These are phyloP conservation scores for Anthopleura xanthogrammica DNA, from an alignment of 92 coral and sea anemone genomes.

Conservation along the genomic window DNA sequence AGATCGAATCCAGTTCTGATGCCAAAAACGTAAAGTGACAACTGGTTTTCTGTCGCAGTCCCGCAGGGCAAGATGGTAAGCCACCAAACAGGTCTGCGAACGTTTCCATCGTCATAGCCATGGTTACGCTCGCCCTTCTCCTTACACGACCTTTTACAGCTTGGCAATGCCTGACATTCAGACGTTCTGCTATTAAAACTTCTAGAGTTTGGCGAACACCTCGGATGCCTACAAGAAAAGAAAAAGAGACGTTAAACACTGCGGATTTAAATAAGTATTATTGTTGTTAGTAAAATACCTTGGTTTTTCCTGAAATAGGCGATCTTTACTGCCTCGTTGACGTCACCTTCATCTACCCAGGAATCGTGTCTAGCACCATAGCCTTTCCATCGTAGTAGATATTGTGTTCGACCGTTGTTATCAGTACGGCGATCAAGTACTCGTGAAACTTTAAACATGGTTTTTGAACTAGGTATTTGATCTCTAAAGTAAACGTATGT, in stretches of 20 bases:
- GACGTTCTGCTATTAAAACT: background rate
- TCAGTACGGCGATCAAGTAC: no score
- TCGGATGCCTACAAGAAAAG: background rate
- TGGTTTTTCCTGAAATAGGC: no score
- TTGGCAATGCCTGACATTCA: background rate
- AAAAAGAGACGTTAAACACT: background rate
- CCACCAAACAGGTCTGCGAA: background rate
- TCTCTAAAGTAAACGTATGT: no score
- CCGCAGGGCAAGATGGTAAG: background rate
- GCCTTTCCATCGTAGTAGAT: background rate
- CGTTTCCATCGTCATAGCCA: background rate
- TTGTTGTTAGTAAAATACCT: no score
- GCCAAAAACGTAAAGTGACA: background rate
- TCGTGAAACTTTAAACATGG: no score
- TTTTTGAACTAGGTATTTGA: no score
- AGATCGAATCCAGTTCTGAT: conserved; percentile 34
- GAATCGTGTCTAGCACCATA: background rate
- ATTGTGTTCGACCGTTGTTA: no score
- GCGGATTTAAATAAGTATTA: background rate
- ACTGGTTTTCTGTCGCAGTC: background rate
- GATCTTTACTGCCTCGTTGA: background rate
- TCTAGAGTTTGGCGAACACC: background rate
- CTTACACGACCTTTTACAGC: background rate
- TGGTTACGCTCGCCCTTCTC: background rate
- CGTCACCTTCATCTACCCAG: background rate